Percentiles rank a stretch among this genome's conserved stretches.
These are phyloP conservation scores for Synergus gifuensis DNA, from an alignment of 2,888 invertebrate species.

Conservation along the genomic window DNA sequence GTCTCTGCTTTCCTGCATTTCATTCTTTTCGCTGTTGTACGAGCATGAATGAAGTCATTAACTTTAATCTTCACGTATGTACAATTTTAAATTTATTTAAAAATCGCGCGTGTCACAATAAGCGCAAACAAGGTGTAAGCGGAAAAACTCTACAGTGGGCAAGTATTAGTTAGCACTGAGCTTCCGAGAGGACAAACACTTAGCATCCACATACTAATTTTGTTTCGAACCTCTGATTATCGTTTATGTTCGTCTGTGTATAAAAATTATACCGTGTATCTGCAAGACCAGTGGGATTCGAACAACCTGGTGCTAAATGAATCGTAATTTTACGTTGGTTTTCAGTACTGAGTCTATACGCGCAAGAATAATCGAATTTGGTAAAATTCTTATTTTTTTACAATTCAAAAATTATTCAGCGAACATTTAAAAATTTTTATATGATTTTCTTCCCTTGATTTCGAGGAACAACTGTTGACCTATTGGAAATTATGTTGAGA, in stretches of 20 bases:
- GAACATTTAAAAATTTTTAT: too few relatives aligned
- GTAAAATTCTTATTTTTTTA: too few relatives aligned
- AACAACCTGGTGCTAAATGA: neutral
- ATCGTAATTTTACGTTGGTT: neutral
- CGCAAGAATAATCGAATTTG: too few relatives aligned
- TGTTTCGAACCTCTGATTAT: slow-evolving; percentile 66
- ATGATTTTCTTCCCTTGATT: too few relatives aligned
- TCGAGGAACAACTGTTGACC: too few relatives aligned
- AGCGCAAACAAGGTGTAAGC: slow-evolving; percentile 53
- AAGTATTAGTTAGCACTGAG: slow-evolving; percentile 72
- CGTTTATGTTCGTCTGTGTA: slow-evolving; percentile 49
- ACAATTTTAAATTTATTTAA: neutral
- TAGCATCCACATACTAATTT: slow-evolving; percentile 70
- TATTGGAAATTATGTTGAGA: too few relatives aligned
- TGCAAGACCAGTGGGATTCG: neutral
- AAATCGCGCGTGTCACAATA: slow-evolving; percentile 50
- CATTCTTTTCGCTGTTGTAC: too few relatives aligned
- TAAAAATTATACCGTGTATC: neutral
- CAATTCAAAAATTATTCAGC: too few relatives aligned
- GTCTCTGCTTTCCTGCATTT: too few relatives aligned
- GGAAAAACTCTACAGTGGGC: slow-evolving; percentile 52
- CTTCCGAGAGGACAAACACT: slow-evolving; percentile 71
- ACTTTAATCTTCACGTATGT: neutral
- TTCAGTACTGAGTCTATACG: neutral
- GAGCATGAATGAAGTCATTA: too few relatives aligned